Evolutionary conservation across 2,888 invertebrate genomes (phyloP), one percentile per base, ranked within the genome.

Genomic region (Cacoxenus indagator): DNA sequence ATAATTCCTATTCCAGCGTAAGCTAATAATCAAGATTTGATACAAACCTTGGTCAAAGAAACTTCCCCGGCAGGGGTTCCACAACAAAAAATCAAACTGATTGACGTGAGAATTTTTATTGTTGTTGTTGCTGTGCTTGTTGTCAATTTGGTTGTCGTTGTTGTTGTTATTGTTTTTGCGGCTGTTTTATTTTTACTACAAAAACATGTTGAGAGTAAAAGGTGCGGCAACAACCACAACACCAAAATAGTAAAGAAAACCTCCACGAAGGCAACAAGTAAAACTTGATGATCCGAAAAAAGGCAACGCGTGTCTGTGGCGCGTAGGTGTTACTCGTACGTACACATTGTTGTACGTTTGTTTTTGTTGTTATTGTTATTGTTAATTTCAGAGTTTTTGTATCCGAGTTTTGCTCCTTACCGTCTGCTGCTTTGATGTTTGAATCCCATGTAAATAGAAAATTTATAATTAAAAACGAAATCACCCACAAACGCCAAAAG

Each of bases 391-490:
- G 54, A 19, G 4, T 9, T 54, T 54, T 19, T 24, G 26, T 37
- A 4, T 37, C 8, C 5, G n/a, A 37, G 37, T 4, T 37, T 37
- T 37, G 37, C 37, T 8, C 9, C n/a, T n/a, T n/a, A 11, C 37
- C 14, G 37, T 54, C 17, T 68, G 73, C 73, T 73, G 71, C 75
- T 75, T 73, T 73, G 69, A 65, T 69, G 66, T 64, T 46, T 64
- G 68, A 46, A 68, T 37, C 46, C 24, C 51, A 54, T 67, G 51
- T 46, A 64, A 62, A 66, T 19, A 27, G 37, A 59, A 4, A 62
- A 11, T 48, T 67, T 67, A 68, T 70, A 75, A 75, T 75, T 73
- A 70, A 75, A 73, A 11, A 14, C 66, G 66, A 67, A 70, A 68
- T 68, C 72, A 74, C 67, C 70, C 74, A 72, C 70, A 74, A 70